Evolutionary conservation across 1,140 invertebrate genomes (phyloP).

Genomic region (Saccostrea echinata): DNA sequence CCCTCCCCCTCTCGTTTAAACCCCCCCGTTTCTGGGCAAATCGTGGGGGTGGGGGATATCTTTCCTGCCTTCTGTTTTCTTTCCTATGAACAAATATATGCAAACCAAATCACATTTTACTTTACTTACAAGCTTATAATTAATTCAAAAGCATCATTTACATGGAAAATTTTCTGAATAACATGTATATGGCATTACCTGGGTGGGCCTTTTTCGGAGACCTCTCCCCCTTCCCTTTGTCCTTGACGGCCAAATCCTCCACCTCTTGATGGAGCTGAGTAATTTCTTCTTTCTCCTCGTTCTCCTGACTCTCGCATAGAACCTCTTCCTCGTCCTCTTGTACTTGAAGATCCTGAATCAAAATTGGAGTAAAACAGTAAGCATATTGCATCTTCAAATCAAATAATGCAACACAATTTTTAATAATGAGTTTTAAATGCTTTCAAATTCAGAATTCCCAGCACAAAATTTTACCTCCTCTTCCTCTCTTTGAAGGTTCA

Average conservation of each 20-base stretch:
- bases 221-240: constrained; percentile 32
- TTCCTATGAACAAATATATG: constrained; percentile 52
- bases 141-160: background rate
- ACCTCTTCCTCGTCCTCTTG: constrained; percentile 62
- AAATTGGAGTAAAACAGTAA: background rate
- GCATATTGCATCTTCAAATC: background rate
- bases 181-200: constrained; percentile 45
- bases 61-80: constrained; percentile 70
- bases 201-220: constrained; percentile 41
- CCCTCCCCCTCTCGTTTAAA: constrained; percentile 65
- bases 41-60: constrained; percentile 70
- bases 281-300: constrained; percentile 60
- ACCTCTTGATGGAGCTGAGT: constrained; percentile 70
- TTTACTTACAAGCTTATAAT: too few species aligned
- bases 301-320: constrained; percentile 58
- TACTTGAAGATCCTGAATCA: constrained; percentile 30
- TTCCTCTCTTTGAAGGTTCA: constrained; percentile 85
- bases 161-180: background rate
- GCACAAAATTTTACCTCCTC: constrained; percentile 59
- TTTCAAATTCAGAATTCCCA: background rate
- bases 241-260: constrained; percentile 68
- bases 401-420: background rate
- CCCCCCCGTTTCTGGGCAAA: constrained; percentile 70
- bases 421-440: background rate
- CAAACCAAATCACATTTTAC: background rate